A percentile compares a stretch with the other conserved stretches of the same genome.
phyloP scores from a whole-genome alignment of 2,797 vertebrate genomes.

The Pelochelys cantorii region DNA sequence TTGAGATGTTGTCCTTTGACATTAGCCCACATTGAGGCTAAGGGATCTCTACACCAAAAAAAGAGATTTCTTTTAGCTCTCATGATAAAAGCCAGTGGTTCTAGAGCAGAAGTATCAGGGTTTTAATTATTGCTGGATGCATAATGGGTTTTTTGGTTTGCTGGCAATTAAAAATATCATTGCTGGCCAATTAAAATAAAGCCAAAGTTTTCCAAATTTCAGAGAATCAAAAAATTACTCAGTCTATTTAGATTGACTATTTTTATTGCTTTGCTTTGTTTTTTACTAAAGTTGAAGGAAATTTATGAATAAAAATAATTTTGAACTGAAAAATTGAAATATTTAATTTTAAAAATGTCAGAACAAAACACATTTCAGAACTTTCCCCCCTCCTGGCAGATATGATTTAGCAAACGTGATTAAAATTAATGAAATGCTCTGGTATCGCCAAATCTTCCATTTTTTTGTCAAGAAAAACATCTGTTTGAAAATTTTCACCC shows the following conservation, averaged over 20 bases:
- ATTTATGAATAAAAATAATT: no score
- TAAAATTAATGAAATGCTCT: neutral
- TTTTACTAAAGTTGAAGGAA: no score
- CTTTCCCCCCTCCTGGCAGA: neutral
- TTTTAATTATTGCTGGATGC: neutral
- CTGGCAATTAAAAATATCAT: neutral
- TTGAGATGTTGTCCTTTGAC: neutral
- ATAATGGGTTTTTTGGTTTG: neutral
- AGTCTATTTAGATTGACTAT: neutral
- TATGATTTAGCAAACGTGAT: neutral
- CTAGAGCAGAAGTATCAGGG: neutral
- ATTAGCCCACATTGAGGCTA: rapidly evolving
- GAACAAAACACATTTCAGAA: no score
- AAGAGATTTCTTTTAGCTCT: neutral
- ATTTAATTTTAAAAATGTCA: no score
- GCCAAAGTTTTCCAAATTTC: neutral
- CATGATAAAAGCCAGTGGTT: neutral
- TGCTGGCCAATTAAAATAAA: neutral
- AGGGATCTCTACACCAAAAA: neutral
- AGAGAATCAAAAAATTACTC: neutral
- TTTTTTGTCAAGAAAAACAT: no score
- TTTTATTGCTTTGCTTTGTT: neutral
- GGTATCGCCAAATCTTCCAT: neutral
- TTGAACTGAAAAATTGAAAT: no score
- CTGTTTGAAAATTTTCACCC: neutral